Evolutionary conservation across 1,140 invertebrate species (phyloP), one percentile per base, ranked within the genome.

Genomic region (Chironomus striatipennis): DNA sequence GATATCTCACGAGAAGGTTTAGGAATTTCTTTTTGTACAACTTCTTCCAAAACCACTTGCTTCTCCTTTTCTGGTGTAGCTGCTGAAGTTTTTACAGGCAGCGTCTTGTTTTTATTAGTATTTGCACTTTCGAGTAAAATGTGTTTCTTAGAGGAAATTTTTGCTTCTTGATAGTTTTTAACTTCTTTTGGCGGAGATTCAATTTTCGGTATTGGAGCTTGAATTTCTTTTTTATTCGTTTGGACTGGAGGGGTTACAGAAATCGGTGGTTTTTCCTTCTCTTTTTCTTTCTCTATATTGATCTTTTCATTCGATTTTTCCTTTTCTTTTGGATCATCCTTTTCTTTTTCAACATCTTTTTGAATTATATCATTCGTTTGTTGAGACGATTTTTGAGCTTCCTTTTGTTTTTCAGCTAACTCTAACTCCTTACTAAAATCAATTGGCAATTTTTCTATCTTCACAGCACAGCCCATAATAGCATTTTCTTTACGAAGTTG

Each of bases 141-240:
- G 20, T 70, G 65, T 20, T 70, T 70, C 6, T 70, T 70, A 10
- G 65, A 70, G 3, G 65, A 70, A 10, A 70, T 70, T 70, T 70
- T 70, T 20, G 65, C 65, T 70, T 70, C 65, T 21, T 70, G 65
- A 12, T 70, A 70, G 18, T 70, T 70, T 70, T 70, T 70, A 8
- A 70, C 18, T 70, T 70, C 65, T 70, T 70, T 70, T 9, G 65
- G 65, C 7, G 1, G 4, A 8, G 20, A 10, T 7, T 70, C 65
- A 20, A 21, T 18, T 21, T 70, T 70, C 18, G 65, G 20, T 70
- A 10, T 7, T 18, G 65, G 2, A 6, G 17, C n/a, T n/a, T 57
- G 47, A 57, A 10, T 12, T 10, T n/a, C n/a, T 10, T n/a, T 57
- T 2, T n/a, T 57, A 12, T 10, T 57, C 2, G 10, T 57, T 57